Conservation (phyloP, 2,113 vertebrate species). For the Nyctibius bracteatus region DNA sequence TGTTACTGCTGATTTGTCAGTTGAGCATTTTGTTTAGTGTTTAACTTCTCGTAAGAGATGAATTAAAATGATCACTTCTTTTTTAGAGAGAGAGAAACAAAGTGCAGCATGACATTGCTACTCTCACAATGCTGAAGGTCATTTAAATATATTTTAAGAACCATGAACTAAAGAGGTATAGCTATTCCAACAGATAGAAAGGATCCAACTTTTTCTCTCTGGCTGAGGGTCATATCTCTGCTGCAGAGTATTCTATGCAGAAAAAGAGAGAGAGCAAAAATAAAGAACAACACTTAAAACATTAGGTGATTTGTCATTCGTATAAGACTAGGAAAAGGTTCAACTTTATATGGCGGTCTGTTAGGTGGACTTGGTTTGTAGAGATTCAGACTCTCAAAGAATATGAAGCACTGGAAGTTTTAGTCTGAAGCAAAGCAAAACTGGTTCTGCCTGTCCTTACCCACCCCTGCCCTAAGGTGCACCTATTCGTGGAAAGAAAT, state of each 20-base stretch:
- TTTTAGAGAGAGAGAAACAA: not conserved
- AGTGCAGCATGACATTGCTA: not conserved
- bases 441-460: not conserved
- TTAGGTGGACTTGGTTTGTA: not conserved
- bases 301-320: not conserved
- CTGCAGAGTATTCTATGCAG: not conserved
- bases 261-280: not conserved
- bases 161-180: not conserved
- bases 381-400: not conserved
- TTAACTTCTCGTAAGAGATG: not conserved
- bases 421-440: not conserved
- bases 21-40: not conserved
- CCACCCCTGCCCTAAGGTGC: not conserved
- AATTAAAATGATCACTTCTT: not conserved
- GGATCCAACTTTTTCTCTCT: not conserved
- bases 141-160: conserved; percentile 23
- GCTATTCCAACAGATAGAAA: not conserved
- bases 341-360: not conserved
- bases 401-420: not conserved
- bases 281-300: not conserved
- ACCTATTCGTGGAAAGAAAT: not conserved
- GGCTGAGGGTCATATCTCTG: not conserved
- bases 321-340: not conserved
- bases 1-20: not conserved
- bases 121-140: not conserved